Evolutionary conservation across 2,888 invertebrate species (phyloP).

Genomic region (Thyatira batis): DNA sequence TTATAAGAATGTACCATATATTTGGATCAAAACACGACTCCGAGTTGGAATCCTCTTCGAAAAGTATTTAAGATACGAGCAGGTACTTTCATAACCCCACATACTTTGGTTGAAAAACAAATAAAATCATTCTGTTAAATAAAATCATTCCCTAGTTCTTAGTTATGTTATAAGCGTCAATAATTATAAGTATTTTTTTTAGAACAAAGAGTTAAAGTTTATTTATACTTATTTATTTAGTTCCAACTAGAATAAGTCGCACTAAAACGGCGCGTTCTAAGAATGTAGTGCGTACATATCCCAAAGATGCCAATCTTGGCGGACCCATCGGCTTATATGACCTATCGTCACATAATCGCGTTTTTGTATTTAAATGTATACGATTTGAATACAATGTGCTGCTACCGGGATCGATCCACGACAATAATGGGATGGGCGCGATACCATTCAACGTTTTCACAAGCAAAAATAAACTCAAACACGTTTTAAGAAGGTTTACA

Average conservation of each 20-base stretch:
- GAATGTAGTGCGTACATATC: slow-evolving; percentile 46
- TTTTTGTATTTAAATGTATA: slow-evolving; percentile 79
- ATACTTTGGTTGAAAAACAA: too few relatives aligned
- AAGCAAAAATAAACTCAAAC: slow-evolving; percentile 12
- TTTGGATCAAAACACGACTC: too few relatives aligned
- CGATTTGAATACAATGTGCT: slow-evolving; percentile 79
- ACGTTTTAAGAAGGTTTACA: slow-evolving; percentile 5
- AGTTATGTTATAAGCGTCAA: too few relatives aligned
- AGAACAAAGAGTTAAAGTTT: too few relatives aligned
- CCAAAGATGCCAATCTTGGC: slow-evolving; percentile 68
- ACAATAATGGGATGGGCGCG: slow-evolving; percentile 70
- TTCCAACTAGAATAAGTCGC: neutral
- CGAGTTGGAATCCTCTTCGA: too few relatives aligned
- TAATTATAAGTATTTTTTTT: too few relatives aligned
- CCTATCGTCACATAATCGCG: slow-evolving; percentile 78
- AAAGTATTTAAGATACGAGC: too few relatives aligned
- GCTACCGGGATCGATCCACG: slow-evolving; percentile 69
- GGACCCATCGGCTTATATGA: slow-evolving; percentile 67
- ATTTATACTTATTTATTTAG: too few relatives aligned
- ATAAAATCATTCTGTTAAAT: too few relatives aligned
- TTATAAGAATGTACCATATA: too few relatives aligned
- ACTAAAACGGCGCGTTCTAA: slow-evolving; percentile 19
- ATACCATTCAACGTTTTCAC: slow-evolving; percentile 27
- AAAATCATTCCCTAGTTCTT: too few relatives aligned
- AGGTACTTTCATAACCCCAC: too few relatives aligned